Conservation (phyloP, 2,113 vertebrate species). For the Hippocampus mohnikei region DNA sequence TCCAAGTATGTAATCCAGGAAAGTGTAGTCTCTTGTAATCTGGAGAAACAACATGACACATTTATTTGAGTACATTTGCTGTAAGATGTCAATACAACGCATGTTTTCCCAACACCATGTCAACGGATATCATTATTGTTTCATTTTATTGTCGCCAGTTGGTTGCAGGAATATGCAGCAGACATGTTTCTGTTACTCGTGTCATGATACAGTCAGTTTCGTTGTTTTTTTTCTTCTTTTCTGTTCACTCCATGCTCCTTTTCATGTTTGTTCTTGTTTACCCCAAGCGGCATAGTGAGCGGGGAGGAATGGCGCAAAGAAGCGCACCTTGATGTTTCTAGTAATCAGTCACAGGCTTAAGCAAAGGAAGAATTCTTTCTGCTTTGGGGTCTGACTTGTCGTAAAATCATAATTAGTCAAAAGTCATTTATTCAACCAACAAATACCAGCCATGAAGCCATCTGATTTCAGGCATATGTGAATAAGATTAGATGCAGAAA, state of each 20-base stretch:
- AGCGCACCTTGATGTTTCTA: no score
- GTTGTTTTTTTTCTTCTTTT: background rate
- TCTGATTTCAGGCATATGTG: background rate
- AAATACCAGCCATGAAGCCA: constrained; percentile 31
- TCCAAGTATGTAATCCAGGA: constrained; percentile 96
- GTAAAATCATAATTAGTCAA: constrained; percentile 43
- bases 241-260: background rate
- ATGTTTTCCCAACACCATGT: constrained; percentile 13
- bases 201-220: background rate
- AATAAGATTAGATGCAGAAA: constrained; percentile 23
- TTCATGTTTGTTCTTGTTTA: background rate
- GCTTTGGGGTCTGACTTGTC: background rate
- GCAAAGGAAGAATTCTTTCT: no score
- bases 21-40: constrained; percentile 93
- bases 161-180: constrained; percentile 41
- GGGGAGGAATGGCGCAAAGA: no score
- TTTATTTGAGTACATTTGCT: background rate
- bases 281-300: no score
- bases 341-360: no score
- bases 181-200: background rate
- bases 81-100: constrained; percentile 14
- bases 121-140: constrained; percentile 27
- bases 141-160: constrained; percentile 32
- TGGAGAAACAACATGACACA: constrained; percentile 50
- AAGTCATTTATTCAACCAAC: constrained; percentile 38